Evolutionary conservation across 2,113 vertebrate genomes (phyloP), one percentile per base, ranked within the genome.

Genomic region (Burhinus bistriatus): DNA sequence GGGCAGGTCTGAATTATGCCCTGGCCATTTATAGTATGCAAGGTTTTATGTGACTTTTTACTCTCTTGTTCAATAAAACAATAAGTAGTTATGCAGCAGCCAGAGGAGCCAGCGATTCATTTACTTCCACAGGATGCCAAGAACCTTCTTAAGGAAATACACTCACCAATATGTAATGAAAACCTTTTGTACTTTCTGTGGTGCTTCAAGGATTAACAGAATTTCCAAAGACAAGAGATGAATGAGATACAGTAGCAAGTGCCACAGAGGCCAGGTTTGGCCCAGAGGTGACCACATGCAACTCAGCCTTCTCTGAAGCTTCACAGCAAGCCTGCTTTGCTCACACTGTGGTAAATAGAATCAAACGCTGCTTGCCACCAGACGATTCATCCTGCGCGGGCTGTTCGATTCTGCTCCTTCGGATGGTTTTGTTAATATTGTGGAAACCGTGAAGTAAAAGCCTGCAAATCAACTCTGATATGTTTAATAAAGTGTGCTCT

Each of bases 1-100:
- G 92, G 79, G 93, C 94, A 97, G 79, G 90, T 95, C 97, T 95
- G 97, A 97, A 97, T 97, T 97, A 96, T 82, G 96, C 97, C 86
- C 96, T 82, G 91, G 90, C 83, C 94, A 97, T 97, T 98, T 97
- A 94, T 92, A 98, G 96, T 86, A 98, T 94, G 95, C 58, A 85
- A 69, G 94, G 73, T 97, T 98, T 98, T 97, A 97, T 98, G 89
- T 96, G 97, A 97, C 92, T 98, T 97, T 96, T 98, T 98, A 98
- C 95, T 97, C 97, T 96, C 96, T 97, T 97, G 80, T 97, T 98
- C 98, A 98, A 94, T 97, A 97, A 98, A 98, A 98, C 97, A 98
- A 97, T 97, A 96, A 75, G 85, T 95, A 91, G 93, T 98, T 98
- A 97, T 98, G 94, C 92, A 95, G 97, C 95, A 96, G 97, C 96